Base-by-base conservation (phyloP, 1,140 invertebrate species). In the Lordiphosa stackelbergi region DNA sequence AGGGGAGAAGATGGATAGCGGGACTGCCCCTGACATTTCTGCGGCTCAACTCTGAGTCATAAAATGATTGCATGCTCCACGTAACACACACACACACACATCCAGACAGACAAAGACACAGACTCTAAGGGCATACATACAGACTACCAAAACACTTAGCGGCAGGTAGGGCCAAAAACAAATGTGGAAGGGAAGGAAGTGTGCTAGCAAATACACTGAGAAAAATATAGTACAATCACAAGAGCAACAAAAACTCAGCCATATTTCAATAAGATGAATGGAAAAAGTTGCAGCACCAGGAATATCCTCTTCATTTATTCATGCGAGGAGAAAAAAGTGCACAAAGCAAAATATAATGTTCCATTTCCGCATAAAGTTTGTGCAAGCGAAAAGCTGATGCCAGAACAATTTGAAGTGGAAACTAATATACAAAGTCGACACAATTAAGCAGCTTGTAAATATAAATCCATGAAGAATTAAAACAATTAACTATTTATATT, bases 61-160 rank as follows among this genome's bases (percentile, higher is more conserved):
- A 79, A 81, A 79, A 79, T 81, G 75, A 79, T 79, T 78, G 74
- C 74, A 78, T 64, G 75, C 58, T 78, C 74, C 73, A 78, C 70
- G 79, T 66, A 77, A 66, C 56, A 65, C 22, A 24, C 22, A 24
- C 4, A 24, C 59, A 55, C 54, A 60, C 45, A 61, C 16, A 52
- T 46, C 37, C 46, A 60, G n/a, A 31, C 28, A 31, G 6, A 31
- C 28, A 31, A 28, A 28, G 24, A 56, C 53, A 58, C 19, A 40
- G 42, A 46, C 11, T 51, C 42, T 34, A 4, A 56, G 24, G 11
- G 9, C 24, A 40, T 28, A 57, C 66, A 66, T 46, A 66, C 43
- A 52, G 51, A 66, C 65, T 68, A 41, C 57, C 59, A 81, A 78
- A 79, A 79, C 75, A 79, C 74, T 79, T 79, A 79, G 74, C 77